Conservation (phyloP, 2,113 vertebrate species). For the Thryonomys swinderianus region DNA sequence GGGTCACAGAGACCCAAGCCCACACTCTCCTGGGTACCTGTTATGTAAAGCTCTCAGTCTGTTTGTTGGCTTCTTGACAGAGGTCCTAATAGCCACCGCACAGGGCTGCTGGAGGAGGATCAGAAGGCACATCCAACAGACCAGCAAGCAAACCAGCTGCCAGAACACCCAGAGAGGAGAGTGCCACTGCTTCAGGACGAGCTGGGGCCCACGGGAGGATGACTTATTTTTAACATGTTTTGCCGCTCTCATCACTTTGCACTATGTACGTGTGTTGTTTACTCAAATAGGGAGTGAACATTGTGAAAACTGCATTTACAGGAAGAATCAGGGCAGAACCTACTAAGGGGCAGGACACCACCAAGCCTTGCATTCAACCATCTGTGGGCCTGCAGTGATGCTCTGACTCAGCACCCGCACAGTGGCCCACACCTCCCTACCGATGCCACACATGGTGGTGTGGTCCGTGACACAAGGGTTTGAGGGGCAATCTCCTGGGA, state of each 20-base stretch:
- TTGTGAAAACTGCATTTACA: background rate
- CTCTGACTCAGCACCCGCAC: no score
- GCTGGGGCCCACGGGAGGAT: background rate
- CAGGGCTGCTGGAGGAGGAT: background rate
- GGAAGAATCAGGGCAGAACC: background rate
- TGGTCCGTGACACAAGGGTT: background rate
- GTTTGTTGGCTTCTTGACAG: background rate
- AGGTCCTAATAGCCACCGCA: background rate
- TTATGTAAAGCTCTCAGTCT: background rate
- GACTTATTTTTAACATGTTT: background rate
- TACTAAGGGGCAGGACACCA: background rate
- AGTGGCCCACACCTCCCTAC: background rate
- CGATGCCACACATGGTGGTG: background rate
- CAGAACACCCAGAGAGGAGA: background rate
- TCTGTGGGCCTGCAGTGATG: background rate
- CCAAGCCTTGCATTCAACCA: background rate
- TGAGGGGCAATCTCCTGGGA: background rate
- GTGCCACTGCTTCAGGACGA: background rate
- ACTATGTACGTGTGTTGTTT: background rate
- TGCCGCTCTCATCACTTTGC: background rate
- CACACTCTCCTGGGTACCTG: background rate
- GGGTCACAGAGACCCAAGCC: background rate
- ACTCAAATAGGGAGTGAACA: background rate
- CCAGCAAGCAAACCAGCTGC: background rate
- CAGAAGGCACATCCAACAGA: rapidly evolving